Percentiles rank a stretch among this genome's conserved stretches.
Conservation (phyloP, 2,888 invertebrate genomes). For the Ormyrus labotus region DNA sequence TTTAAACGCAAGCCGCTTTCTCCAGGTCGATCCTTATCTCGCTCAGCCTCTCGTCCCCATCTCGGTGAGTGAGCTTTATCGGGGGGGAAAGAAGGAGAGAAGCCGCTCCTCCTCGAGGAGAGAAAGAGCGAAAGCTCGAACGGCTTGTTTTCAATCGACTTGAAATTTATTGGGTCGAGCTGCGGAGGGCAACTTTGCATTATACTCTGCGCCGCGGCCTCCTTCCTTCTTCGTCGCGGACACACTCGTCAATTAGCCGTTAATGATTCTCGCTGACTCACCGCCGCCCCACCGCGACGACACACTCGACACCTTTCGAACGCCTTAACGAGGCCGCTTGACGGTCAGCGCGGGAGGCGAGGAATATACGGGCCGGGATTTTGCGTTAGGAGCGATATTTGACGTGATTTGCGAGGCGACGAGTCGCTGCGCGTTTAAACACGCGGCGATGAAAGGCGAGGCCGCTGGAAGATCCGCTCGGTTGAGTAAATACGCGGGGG, state of each 20-base stretch:
- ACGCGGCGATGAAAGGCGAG: too few species aligned
- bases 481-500: too few species aligned
- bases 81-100: too few species aligned
- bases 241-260: slow-evolving; percentile 5
- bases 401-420: too few species aligned
- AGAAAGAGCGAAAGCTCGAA: slow-evolving; percentile 2
- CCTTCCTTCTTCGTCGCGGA: background rate
- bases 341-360: too few species aligned
- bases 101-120: slow-evolving; percentile 3
- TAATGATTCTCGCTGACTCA: slow-evolving; percentile 34
- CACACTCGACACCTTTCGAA: too few species aligned
- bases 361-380: too few species aligned
- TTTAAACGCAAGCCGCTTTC: slow-evolving; percentile 20
- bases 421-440: too few species aligned
- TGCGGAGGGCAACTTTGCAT: background rate
- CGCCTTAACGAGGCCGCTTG: too few species aligned
- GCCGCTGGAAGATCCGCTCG: too few species aligned
- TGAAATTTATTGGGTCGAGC: slow-evolving; percentile 50
- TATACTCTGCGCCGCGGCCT: background rate
- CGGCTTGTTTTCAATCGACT: slow-evolving; percentile 52
- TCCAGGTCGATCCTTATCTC: slow-evolving; percentile 39
- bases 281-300: background rate
- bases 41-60: background rate
- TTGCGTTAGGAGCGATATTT: too few species aligned
- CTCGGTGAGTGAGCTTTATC: background rate